Evolutionary conservation across 2,888 invertebrate genomes (phyloP).

Genomic region (Tachina grossa): DNA sequence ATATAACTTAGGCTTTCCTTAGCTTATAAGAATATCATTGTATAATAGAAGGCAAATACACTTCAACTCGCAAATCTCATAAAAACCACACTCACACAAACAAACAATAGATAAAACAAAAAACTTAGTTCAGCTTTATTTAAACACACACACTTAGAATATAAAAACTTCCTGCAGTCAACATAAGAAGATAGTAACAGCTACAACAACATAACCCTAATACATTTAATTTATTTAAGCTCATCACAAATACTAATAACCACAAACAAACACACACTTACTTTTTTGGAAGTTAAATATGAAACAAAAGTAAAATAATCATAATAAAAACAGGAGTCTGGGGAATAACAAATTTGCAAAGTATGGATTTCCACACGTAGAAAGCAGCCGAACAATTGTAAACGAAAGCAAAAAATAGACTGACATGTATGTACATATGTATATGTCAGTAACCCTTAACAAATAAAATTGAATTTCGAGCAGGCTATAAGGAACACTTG

Average conservation of each 20-base stretch:
- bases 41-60: neutral
- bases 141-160: neutral
- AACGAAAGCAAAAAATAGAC: neutral
- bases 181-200: neutral
- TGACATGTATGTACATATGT: constrained; percentile 10
- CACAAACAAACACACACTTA: neutral
- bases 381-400: constrained; percentile 19
- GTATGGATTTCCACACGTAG: neutral
- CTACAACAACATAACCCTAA: constrained; percentile 26
- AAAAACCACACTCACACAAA: neutral
- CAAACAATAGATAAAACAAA: neutral
- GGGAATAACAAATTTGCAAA: neutral
- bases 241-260: constrained; percentile 23
- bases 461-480: constrained; percentile 21
- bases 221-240: constrained; percentile 46
- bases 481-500: neutral
- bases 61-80: neutral
- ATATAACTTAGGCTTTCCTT: constrained; percentile 28
- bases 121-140: constrained; percentile 38
- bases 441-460: constrained; percentile 52
- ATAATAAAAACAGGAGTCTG: neutral
- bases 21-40: constrained; percentile 4
- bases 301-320: neutral
- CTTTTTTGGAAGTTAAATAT: constrained; percentile 1
- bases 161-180: neutral